Percentiles rank a stretch among this genome's conserved stretches.
These are phyloP conservation scores for Macropis europaea DNA, from an alignment of 2,888 invertebrate genomes.

Conservation along the genomic window DNA sequence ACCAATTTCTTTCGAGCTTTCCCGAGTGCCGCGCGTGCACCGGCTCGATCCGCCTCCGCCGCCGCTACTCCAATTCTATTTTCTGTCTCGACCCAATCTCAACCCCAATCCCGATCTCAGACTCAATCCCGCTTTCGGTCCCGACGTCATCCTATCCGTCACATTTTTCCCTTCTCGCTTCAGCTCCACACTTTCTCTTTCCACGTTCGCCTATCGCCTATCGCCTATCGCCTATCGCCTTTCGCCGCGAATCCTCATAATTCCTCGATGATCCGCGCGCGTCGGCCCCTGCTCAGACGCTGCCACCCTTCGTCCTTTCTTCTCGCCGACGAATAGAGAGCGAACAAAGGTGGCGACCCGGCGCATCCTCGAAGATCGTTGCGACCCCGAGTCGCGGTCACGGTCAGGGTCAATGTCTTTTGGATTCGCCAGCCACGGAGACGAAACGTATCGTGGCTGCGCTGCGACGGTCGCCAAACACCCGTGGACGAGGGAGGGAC, in stretches of 20 bases:
- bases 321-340: neutral
- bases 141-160: conserved; percentile 25
- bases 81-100: conserved; percentile 65
- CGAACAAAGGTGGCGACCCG: neutral
- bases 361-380: neutral
- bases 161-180: conserved; percentile 7
- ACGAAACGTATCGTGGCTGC: no score
- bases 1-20: conserved; percentile 66
- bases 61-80: conserved; percentile 68
- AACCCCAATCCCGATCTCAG: conserved; percentile 63
- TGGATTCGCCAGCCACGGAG: no score
- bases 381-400: neutral
- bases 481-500: neutral
- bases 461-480: neutral
- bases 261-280: neutral
- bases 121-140: conserved; percentile 32
- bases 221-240: neutral
- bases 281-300: neutral
- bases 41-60: conserved; percentile 46
- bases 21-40: neutral
- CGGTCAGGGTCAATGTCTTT: no score
- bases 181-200: neutral
- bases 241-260: neutral
- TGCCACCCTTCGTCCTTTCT: neutral
- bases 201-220: neutral